Evolutionary conservation across 1,140 invertebrate species (phyloP).

Genomic region (Alviniconcha marisindica): DNA sequence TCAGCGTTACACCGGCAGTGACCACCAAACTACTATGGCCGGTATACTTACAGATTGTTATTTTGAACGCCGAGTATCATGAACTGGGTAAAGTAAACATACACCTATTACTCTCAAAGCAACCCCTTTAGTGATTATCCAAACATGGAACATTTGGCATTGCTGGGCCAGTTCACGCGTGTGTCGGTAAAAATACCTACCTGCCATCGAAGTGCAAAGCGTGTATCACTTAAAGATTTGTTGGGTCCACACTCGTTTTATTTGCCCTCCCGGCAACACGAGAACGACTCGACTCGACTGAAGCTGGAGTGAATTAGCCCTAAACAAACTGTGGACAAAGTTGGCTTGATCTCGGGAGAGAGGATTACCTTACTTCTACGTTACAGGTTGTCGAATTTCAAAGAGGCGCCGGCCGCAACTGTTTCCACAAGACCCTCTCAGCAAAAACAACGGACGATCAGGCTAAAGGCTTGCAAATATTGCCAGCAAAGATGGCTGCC

Average conservation of each 20-base stretch:
- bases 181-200: conserved; percentile 28
- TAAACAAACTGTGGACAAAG: neutral
- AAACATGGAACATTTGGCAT: conserved; percentile 29
- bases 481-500: conserved; percentile 18
- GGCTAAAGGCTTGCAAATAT: neutral
- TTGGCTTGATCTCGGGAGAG: neutral
- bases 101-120: conserved; percentile 25
- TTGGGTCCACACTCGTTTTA: neutral
- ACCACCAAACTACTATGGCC: too few relatives aligned
- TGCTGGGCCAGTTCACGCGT: conserved; percentile 15
- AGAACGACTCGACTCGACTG: too few relatives aligned
- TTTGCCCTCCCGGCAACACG: neutral
- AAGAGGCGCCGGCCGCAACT: conserved; percentile 13
- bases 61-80: conserved; percentile 5
- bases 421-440: conserved; percentile 12
- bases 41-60: too few relatives aligned
- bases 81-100: conserved; percentile 25
- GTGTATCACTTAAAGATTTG: neutral
- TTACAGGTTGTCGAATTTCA: conserved; percentile 14
- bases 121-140: neutral
- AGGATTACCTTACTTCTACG: conserved; percentile 11
- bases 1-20: too few relatives aligned
- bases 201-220: conserved; percentile 8
- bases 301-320: conserved; percentile 2
- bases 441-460: neutral